A percentile compares a stretch with the other conserved stretches of the same genome.
These are phyloP conservation scores for Rallus crepitans DNA, from an alignment of 2,797 vertebrate species.

Conservation along the genomic window DNA sequence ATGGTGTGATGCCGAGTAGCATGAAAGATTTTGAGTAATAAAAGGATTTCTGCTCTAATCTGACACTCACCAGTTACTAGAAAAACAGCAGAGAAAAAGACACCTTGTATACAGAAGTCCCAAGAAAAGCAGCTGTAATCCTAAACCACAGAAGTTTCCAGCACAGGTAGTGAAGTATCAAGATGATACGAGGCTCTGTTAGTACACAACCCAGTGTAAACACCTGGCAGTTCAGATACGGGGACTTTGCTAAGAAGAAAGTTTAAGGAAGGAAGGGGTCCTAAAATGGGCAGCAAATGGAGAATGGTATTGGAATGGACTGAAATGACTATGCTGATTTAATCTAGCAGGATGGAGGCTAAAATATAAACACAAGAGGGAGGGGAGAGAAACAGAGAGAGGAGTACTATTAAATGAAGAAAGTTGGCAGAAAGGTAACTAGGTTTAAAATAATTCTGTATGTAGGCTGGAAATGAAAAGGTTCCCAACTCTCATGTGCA, in stretches of 20 bases:
- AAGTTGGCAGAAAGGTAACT: neutral
- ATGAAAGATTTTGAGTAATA: neutral
- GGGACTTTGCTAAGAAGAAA: neutral
- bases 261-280: neutral
- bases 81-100: neutral
- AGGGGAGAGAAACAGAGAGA: neutral
- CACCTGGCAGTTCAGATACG: neutral
- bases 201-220: neutral
- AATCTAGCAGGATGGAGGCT: neutral
- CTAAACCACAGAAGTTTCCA: neutral
- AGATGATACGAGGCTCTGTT: accelerated
- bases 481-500: neutral
- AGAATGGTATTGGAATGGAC: neutral
- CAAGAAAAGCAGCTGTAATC: neutral
- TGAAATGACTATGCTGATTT: neutral
- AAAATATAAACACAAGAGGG: neutral
- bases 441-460: neutral
- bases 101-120: neutral
- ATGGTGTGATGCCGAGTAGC: neutral
- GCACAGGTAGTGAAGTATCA: neutral
- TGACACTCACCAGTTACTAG: neutral
- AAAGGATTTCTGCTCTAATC: neutral
- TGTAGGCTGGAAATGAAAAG: neutral
- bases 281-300: neutral
- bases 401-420: neutral